These are phyloP conservation scores for Cheilosia impressa DNA, from an alignment of 2,888 invertebrate species.

Conservation along the genomic window DNA sequence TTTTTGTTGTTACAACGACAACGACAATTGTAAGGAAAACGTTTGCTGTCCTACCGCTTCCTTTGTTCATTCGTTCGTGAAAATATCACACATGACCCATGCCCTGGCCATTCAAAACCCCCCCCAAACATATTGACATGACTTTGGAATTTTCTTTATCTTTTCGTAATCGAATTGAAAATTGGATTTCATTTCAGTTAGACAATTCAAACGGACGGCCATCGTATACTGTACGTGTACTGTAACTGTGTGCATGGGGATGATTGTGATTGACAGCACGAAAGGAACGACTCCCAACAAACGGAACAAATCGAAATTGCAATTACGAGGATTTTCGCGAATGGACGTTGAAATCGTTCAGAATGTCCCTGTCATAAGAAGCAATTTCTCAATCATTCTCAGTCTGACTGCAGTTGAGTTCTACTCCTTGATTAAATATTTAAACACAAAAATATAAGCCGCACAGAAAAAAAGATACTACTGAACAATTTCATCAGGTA, in stretches of 20 bases:
- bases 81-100: conserved; percentile 51
- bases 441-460: not conserved
- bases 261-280: conserved; percentile 59
- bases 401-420: not conserved
- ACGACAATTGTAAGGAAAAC: conserved; percentile 62
- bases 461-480: not conserved
- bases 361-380: conserved; percentile 43
- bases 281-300: not conserved
- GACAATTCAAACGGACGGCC: conserved; percentile 65
- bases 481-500: conserved; percentile 36
- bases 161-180: conserved; percentile 75
- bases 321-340: conserved; percentile 50
- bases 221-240: conserved; percentile 21
- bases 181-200: conserved; percentile 67
- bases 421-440: conserved; percentile 28
- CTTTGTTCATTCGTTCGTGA: conserved; percentile 33
- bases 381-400: conserved; percentile 17
- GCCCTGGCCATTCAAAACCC: not conserved
- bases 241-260: not conserved
- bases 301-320: conserved; percentile 28
- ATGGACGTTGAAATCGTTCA: conserved; percentile 24
- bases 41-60: conserved; percentile 32
- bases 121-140: conserved; percentile 67
- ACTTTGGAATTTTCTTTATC: conserved; percentile 74
- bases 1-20: conserved; percentile 19